Base-by-base conservation (phyloP, 2,888 invertebrate species). In the Panzeria rudis region DNA sequence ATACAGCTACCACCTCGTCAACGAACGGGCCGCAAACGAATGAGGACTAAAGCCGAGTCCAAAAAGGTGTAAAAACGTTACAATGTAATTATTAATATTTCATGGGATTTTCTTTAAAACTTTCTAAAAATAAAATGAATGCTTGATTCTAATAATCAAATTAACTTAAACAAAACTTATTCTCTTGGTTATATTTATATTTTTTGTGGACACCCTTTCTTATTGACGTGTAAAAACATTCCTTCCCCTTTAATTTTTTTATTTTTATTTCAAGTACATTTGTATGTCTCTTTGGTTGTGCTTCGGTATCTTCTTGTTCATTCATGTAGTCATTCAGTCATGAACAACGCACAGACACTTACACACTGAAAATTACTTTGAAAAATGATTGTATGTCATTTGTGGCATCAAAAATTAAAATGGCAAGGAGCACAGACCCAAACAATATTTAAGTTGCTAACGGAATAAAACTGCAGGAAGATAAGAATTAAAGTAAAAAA, bases 321-420 rank as follows among this genome's bases (percentile, higher is more conserved):
- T 68, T 52, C 64, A 68, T 32, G 17, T 41, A 83, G 47, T 52
- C 72, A 83, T 41, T 72, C 59, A 64, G 56, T 66, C 61, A 56
- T 68, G 35, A 59, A 61, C 25, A 59, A 44, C 15, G 56, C 44
- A 76, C 23, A 64, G 23, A 61, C 15, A 62, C 23, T 62, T 41
- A 13, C 64, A 66, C 9, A 59, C 25, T 35, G 47, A 29, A 56
- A 41, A 69, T 73, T 69, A 56, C 38, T 73, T 73, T 32, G 50
- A 61, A 52, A 80, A 61, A 73, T 44, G 29, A 64, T 82, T 82
- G 69, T 29, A 20, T 82, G 44, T 52, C 75, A 69, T 68, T 69
- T 81, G 61, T 75, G 61, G 75, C 81, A 81, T 61, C 54, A 61
- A 54, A 54, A 73, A 81, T 68, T 81, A 73, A 73, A 81, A 41